phyloP scores from a whole-genome alignment of 2,113 vertebrate species.

The Cephalophus harveyi region DNA sequence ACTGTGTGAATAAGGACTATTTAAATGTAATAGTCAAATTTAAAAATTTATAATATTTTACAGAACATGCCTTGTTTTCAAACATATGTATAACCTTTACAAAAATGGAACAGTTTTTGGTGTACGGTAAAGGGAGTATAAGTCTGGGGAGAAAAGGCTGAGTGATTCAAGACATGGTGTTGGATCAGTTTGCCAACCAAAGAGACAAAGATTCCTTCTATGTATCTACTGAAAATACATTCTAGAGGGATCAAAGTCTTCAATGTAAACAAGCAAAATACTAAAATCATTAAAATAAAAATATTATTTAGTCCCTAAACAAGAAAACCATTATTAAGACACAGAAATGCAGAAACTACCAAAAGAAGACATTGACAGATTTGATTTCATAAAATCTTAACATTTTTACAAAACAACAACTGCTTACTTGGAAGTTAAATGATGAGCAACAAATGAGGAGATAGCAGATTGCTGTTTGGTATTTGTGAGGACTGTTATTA shows the following conservation, averaged over 20 bases:
- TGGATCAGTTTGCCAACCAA: neutral
- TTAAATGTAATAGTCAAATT: neutral
- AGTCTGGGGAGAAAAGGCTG: neutral
- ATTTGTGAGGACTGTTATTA: neutral
- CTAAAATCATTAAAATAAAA: neutral
- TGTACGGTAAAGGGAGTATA: neutral
- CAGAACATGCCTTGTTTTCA: neutral
- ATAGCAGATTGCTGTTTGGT: neutral
- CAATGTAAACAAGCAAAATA: neutral
- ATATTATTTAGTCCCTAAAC: neutral
- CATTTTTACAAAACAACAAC: neutral
- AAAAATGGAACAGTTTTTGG: neutral
- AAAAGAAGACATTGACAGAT: neutral
- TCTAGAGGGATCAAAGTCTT: neutral
- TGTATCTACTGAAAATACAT: neutral
- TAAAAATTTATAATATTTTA: neutral
- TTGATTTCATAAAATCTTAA: neutral
- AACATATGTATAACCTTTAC: neutral
- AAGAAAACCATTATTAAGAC: neutral
- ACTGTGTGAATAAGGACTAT: neutral
- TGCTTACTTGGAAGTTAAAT: neutral
- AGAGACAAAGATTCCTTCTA: neutral
- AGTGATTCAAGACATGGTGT: neutral
- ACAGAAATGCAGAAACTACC: neutral
- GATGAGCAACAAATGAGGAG: neutral